Evolutionary conservation across 2,888 invertebrate species (phyloP).

Genomic region (Orchesella flavescens): DNA sequence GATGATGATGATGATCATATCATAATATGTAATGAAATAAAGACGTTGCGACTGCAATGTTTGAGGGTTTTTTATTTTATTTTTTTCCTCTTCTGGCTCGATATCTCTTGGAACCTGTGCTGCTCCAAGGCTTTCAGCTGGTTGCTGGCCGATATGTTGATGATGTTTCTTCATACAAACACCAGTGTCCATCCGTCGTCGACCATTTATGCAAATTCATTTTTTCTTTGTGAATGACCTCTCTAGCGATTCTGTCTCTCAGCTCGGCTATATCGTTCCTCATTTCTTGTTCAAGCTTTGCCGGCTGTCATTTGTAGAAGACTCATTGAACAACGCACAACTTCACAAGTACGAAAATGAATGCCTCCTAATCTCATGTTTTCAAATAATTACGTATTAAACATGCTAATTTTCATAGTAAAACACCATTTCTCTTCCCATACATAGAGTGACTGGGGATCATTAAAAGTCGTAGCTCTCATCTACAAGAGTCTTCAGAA

Average conservation of each 20-base stretch:
- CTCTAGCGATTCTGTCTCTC: conserved; percentile 57
- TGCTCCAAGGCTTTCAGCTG: conserved; percentile 60
- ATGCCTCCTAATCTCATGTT: background rate
- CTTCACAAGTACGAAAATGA: too few species aligned
- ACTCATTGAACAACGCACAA: too few species aligned
- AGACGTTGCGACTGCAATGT: background rate
- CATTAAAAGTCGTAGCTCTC: too few species aligned
- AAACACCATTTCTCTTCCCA: too few species aligned
- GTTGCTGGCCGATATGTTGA: conserved; percentile 50
- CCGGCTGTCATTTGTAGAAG: too few species aligned
- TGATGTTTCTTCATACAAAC: conserved; percentile 15
- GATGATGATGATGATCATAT: conserved; percentile 2
- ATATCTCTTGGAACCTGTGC: conserved; percentile 48
- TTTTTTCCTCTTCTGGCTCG: background rate
- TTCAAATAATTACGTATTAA: background rate
- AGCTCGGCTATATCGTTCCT: conserved; percentile 16
- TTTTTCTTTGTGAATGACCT: conserved; percentile 71
- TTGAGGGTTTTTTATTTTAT: conserved; percentile 23
- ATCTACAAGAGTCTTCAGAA: too few species aligned
- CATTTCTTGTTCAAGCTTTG: background rate
- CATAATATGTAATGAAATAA: background rate
- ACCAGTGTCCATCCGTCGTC: conserved; percentile 50
- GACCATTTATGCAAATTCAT: conserved; percentile 62
- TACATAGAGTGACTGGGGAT: too few species aligned
- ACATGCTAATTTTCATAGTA: background rate